Conservation (phyloP, 2,113 vertebrate genomes). For the Podarcis cretensis region DNA sequence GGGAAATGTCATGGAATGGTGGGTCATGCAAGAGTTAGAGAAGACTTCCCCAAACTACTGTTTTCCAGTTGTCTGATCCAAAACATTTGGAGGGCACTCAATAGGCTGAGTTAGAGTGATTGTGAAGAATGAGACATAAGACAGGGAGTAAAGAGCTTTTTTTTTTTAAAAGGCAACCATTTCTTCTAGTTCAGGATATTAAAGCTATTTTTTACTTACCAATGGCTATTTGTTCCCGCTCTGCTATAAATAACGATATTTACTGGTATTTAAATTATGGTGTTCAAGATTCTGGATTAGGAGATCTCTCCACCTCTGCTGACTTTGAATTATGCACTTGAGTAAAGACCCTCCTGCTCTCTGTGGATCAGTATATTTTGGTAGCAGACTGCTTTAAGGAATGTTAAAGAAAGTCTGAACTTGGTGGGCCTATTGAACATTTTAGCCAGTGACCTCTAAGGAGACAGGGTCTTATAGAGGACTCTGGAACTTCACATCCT, state of each 20-base stretch:
- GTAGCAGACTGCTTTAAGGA: background rate
- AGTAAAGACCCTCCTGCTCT: background rate
- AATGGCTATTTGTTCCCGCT: no score
- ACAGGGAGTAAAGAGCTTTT: background rate
- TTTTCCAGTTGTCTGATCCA: background rate
- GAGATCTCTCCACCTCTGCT: no score
- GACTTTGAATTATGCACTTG: no score
- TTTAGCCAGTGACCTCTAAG: background rate
- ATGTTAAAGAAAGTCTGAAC: background rate
- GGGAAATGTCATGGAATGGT: background rate
- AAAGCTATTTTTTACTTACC: no score
- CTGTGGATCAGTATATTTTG: background rate
- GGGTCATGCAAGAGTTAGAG: background rate
- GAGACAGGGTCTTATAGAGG: no score
- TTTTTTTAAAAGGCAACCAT: no score
- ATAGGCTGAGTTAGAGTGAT: background rate
- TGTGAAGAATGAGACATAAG: background rate
- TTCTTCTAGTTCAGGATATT: no score
- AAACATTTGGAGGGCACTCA: background rate
- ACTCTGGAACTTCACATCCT: background rate
- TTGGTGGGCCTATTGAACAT: background rate
- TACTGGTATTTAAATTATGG: no score
- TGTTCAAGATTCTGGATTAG: no score
- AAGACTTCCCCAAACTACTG: background rate
- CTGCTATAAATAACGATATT: no score